Conservation (phyloP, 2,113 vertebrate species). For the Cheilinus undulatus region DNA sequence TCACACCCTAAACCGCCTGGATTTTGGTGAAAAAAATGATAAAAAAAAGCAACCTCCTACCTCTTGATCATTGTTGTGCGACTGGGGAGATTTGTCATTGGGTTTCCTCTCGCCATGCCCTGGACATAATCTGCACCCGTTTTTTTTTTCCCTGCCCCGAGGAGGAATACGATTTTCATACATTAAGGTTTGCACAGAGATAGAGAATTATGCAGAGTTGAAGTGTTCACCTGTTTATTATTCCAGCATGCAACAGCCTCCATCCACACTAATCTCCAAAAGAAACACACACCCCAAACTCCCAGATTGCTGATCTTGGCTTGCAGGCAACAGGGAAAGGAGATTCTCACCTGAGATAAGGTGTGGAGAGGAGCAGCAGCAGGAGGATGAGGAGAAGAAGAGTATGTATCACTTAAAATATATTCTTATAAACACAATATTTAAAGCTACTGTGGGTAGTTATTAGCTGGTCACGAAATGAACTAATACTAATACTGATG, state of each 20-base stretch:
- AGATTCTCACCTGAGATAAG: conserved; percentile 84
- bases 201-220: conserved; percentile 82
- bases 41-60: conserved; percentile 57
- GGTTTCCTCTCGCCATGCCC: conserved; percentile 76
- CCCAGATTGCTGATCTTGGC: conserved; percentile 82
- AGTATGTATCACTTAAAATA: conserved; percentile 64
- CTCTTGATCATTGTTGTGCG: conserved; percentile 70
- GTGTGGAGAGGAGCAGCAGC: conserved; percentile 50
- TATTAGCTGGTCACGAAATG: too few species aligned
- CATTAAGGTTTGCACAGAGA: conserved; percentile 74
- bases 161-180: conserved; percentile 82
- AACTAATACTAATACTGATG: too few species aligned
- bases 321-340: conserved; percentile 66
- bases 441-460: too few species aligned
- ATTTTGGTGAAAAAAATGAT: conserved; percentile 49
- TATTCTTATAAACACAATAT: conserved; percentile 41
- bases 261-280: conserved; percentile 80
- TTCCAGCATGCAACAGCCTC: conserved; percentile 79
- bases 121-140: conserved; percentile 81
- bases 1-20: conserved; percentile 27
- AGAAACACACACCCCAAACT: conserved; percentile 77
- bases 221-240: conserved; percentile 84
- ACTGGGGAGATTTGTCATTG: conserved; percentile 74
- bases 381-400: conserved; percentile 23
- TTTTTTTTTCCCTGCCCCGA: conserved; percentile 69